These are phyloP conservation scores for Bujurquina vittata DNA, from an alignment of 2,113 vertebrate species.

Conservation along the genomic window DNA sequence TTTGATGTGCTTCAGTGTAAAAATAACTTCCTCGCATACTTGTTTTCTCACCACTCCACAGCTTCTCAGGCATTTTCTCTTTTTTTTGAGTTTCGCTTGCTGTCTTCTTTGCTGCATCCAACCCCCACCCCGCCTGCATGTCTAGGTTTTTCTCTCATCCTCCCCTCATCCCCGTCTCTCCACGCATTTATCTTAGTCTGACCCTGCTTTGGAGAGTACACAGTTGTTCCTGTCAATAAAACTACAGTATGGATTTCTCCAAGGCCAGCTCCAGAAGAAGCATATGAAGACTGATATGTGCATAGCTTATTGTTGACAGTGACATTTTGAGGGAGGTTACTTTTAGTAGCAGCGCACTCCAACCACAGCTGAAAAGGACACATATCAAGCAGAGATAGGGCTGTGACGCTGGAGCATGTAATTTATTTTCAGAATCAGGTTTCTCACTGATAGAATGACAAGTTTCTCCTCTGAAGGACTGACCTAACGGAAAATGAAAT, in stretches of 20 bases:
- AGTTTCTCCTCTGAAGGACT: conserved; percentile 29
- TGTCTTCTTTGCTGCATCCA: background rate
- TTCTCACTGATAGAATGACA: conserved; percentile 21
- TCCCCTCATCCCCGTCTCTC: background rate
- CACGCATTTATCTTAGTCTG: conserved; percentile 64
- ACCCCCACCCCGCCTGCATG: background rate
- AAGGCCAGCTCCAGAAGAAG: conserved; percentile 19
- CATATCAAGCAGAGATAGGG: conserved; percentile 13
- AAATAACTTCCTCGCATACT: conserved; percentile 30
- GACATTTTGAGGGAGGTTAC: conserved; percentile 55
- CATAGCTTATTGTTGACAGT: conserved; percentile 46
- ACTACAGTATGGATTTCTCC: conserved; percentile 61
- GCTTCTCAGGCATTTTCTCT: background rate
- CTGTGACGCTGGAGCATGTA: background rate
- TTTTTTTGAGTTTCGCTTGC: background rate
- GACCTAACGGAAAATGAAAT: conserved; percentile 31
- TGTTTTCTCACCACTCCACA: conserved; percentile 15
- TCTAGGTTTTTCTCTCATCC: conserved; percentile 8
- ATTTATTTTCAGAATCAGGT: conserved; percentile 39
- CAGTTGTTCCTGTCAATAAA: conserved; percentile 65
- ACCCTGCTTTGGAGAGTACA: conserved; percentile 40
- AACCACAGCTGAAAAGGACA: conserved; percentile 25
- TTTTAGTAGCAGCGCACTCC: conserved; percentile 31
- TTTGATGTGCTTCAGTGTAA: conserved; percentile 21
- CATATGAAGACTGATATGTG: conserved; percentile 67